Percentiles rank a stretch among this genome's conserved stretches.
Conservation (phyloP, 2,113 vertebrate genomes). For the Grus americana region DNA sequence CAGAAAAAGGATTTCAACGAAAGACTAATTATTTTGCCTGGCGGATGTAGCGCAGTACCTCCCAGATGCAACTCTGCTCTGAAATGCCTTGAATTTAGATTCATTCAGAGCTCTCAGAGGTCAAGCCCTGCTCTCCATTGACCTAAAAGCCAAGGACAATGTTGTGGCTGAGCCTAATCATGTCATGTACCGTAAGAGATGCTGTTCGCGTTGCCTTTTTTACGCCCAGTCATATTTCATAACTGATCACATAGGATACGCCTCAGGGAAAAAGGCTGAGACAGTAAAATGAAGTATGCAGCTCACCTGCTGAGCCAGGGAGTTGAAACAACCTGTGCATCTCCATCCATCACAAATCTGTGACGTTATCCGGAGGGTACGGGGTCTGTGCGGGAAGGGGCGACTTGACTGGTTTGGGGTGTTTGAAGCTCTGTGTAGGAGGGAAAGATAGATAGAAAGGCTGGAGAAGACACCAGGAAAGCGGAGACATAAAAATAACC, state of each 20-base stretch:
- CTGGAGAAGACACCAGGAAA: neutral
- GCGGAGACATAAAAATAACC: neutral
- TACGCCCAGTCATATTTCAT: neutral
- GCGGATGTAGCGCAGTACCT: neutral
- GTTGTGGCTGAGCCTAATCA: neutral
- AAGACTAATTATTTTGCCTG: neutral
- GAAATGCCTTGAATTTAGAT: neutral
- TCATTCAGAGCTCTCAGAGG: neutral
- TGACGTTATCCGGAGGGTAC: rapidly evolving
- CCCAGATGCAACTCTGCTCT: neutral
- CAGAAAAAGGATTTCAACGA: neutral
- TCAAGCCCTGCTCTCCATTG: neutral
- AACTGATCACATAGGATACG: neutral
- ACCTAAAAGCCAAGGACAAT: neutral
- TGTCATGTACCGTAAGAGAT: rapidly evolving
- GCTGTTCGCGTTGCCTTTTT: neutral
- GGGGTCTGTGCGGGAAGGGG: neutral
- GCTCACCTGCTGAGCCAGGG: neutral
- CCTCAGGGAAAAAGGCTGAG: neutral
- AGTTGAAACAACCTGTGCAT: neutral
- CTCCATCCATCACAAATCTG: neutral
- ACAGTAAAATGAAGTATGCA: neutral
- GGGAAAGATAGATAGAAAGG: neutral
- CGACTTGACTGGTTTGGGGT: neutral
- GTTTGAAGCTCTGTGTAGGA: neutral